Conservation (phyloP, 1,140 invertebrate genomes). For the Pachyrhynchus sulphureomaculatus region DNA sequence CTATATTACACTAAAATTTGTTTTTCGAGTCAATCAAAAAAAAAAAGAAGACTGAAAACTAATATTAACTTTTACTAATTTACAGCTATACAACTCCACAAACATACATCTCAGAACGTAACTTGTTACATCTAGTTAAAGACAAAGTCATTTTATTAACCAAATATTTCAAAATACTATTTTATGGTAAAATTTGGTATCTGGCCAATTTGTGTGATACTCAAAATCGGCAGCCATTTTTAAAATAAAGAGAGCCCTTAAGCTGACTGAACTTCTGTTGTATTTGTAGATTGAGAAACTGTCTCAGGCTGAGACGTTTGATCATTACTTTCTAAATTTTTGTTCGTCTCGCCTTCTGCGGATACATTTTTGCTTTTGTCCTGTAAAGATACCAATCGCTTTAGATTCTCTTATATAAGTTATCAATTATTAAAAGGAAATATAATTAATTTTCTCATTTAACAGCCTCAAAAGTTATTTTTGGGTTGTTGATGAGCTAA, state of each 20-base stretch:
- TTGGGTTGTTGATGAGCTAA: constrained; percentile 12
- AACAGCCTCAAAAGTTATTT: constrained; percentile 4
- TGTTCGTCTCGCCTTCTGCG: constrained; percentile 46
- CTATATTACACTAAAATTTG: constrained; percentile 15
- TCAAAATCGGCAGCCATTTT: constrained; percentile 23
- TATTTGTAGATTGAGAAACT: constrained; percentile 38
- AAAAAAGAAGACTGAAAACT: constrained; percentile 10
- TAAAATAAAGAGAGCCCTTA: constrained; percentile 31
- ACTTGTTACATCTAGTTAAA: constrained; percentile 13
- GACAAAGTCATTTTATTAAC: constrained; percentile 9
- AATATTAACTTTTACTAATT: constrained; percentile 24
- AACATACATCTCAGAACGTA: constrained; percentile 18
- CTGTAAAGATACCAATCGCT: constrained; percentile 50
- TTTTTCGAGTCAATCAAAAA: too few relatives aligned
- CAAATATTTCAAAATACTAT: constrained; percentile 7
- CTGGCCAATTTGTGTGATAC: constrained; percentile 4
- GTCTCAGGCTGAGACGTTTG: constrained; percentile 40
- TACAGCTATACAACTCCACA: constrained; percentile 18
- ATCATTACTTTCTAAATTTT: constrained; percentile 43
- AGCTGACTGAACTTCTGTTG: constrained; percentile 37
- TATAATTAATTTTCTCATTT: not conserved
- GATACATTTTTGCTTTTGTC: constrained; percentile 47
- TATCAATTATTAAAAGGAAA: not conserved
- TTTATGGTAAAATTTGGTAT: constrained; percentile 6
- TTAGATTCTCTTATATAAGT: constrained; percentile 5